Conservation (phyloP, 2,113 vertebrate genomes). For the Glaucidium brasilianum region DNA sequence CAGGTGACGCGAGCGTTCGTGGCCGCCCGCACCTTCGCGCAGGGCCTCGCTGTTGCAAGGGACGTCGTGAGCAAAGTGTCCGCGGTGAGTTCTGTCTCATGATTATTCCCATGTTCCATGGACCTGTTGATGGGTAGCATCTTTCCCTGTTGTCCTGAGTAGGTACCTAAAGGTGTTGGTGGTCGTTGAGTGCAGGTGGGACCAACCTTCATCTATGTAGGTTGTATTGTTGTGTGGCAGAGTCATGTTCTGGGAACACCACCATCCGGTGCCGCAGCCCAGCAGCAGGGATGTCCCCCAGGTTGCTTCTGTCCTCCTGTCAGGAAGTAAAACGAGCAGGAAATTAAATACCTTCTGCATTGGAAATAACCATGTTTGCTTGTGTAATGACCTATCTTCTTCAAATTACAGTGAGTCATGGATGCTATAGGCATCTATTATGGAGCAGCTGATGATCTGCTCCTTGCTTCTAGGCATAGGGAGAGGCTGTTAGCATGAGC, state of each 20-base stretch:
- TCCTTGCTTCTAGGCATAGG: background rate
- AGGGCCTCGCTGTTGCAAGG: conserved; percentile 85
- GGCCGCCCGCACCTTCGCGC: conserved; percentile 89
- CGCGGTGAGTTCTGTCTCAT: conserved; percentile 65
- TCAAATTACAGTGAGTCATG: conserved; percentile 17
- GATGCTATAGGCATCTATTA: background rate
- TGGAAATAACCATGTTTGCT: conserved; percentile 4
- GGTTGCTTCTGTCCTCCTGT: background rate
- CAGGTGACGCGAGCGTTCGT: conserved; percentile 91
- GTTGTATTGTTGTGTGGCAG: fast-evolving
- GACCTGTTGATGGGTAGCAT: fast-evolving
- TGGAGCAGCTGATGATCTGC: conserved; percentile 4
- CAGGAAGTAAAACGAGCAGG: background rate
- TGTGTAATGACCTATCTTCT: background rate
- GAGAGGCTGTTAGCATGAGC: background rate
- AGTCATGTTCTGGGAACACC: fast-evolving
- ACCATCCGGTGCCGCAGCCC: background rate
- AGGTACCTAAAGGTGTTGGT: fast-evolving
- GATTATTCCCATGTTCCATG: fast-evolving
- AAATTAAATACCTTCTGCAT: conserved; percentile 27
- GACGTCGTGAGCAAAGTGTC: conserved; percentile 91
- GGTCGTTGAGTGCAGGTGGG: background rate
- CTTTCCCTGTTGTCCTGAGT: background rate
- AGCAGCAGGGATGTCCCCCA: background rate
- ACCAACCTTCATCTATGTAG: fast-evolving